Conservation (phyloP, 2,113 vertebrate species). For the Onychostoma macrolepis region DNA sequence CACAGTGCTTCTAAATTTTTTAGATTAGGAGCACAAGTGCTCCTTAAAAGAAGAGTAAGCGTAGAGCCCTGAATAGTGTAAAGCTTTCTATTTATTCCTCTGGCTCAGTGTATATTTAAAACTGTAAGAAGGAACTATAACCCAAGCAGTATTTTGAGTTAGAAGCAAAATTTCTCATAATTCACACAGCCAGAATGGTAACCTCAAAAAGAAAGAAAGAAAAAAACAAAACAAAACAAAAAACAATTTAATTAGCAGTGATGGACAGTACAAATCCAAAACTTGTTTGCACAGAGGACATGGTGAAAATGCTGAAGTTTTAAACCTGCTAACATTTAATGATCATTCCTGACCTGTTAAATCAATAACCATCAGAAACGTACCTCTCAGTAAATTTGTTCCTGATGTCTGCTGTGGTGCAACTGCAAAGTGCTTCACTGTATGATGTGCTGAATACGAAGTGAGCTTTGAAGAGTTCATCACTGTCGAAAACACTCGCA, state of each 20-base stretch:
- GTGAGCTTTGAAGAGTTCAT: constrained; percentile 9
- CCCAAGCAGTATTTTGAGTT: neutral
- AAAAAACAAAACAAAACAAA: too few relatives aligned
- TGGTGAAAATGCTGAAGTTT: neutral
- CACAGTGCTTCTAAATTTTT: too few relatives aligned
- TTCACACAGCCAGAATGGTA: neutral
- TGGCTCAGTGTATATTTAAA: neutral
- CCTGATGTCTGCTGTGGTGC: neutral
- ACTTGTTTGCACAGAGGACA: neutral
- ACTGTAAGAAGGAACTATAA: neutral
- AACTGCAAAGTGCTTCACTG: neutral
- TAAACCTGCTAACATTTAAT: neutral
- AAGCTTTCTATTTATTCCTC: neutral
- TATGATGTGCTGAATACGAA: constrained; percentile 2
- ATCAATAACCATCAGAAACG: neutral
- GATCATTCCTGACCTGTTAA: neutral
- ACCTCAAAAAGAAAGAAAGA: neutral
- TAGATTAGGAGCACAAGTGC: too few relatives aligned
- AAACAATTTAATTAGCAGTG: neutral
- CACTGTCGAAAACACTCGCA: neutral
- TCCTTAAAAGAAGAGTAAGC: too few relatives aligned
- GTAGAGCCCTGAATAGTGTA: neutral
- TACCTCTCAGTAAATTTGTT: neutral
- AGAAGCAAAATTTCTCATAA: neutral
- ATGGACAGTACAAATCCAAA: neutral